Base-by-base conservation (phyloP, 37 sponge, comb jelly and placozoan genomes). In the Diacarnus erythraeanus region DNA sequence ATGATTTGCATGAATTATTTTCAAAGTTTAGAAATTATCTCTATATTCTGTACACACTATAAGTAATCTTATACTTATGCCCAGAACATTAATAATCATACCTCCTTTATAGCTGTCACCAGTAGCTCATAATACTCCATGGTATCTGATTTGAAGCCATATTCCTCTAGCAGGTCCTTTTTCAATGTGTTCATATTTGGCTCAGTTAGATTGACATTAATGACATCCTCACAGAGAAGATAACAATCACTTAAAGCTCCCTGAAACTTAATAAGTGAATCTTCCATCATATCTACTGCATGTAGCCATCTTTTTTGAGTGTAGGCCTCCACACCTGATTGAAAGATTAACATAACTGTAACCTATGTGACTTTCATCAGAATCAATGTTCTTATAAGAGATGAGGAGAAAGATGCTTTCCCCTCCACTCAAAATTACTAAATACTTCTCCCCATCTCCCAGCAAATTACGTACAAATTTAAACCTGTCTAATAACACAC, bases 201-300 rank as follows among this genome's bases (percentile, higher is more conserved):
- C 20, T 76, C 40, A 17, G 87, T 83, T 30, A 86, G 3, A 59
- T 91, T 91, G 4, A 91, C 27, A 25, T 54, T 29, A 17, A 84
- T 39, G 3, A 78, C 47, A 41, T 91, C 91, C 57, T 91, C 91
- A 60, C 91, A 91, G 57, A 83, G 27, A 0, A 83, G 77, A 22
- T 39, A 44, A 61, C 91, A 91, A 26, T 78, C 51, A 21, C 66
- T 33, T 20, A 91, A 59, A 23, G 79, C 80, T 30, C 73, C 44
- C 57, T 42, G 12, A 5, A 78, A 82, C 36, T 73, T 75, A 2
- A 15, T 21, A 4, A 91, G 43, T 20, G 87, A 61, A 23, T 12
- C 22, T 69, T 91, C 87, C 78, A 91, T 68, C 1, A 40, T 31
- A 18, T 77, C 87, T 8, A 25, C 59, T 21, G 87, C 38, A 27